Conservation (phyloP, 2,113 vertebrate species). For the Equus przewalskii region DNA sequence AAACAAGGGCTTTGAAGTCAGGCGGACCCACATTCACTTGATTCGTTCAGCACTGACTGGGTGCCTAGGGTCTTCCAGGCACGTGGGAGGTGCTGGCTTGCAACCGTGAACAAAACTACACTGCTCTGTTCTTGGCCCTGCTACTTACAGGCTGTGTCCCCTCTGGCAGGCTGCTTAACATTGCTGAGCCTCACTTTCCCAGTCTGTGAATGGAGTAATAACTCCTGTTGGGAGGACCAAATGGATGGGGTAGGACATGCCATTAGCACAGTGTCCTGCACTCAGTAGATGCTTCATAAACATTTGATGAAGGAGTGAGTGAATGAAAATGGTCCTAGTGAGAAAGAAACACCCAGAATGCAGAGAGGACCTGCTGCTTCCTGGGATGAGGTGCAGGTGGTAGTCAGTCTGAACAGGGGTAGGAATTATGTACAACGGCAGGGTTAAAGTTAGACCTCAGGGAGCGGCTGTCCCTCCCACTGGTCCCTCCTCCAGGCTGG, state of each 20-base stretch:
- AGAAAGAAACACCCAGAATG: constrained; percentile 3
- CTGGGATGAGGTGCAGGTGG: neutral
- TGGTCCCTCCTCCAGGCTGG: neutral
- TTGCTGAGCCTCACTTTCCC: neutral
- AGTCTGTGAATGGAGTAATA: neutral
- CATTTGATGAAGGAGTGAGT: neutral
- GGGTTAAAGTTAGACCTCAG: neutral
- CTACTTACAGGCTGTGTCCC: neutral
- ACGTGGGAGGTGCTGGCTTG: neutral
- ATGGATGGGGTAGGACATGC: neutral
- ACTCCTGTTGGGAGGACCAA: neutral
- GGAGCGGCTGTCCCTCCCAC: neutral
- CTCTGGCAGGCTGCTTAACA: neutral
- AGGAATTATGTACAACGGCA: neutral
- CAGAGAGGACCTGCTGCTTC: neutral
- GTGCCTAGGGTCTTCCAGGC: neutral
- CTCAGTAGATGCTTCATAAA: neutral
- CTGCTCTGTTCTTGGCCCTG: neutral
- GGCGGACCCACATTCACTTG: neutral
- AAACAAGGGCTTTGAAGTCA: constrained; percentile 63
- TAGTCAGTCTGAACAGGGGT: neutral
- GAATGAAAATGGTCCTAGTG: neutral
- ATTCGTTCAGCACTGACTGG: neutral
- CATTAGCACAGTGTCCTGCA: neutral
- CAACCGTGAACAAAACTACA: neutral